A percentile compares a stretch with the other conserved stretches of the same genome.
Conservation (phyloP, 2,888 invertebrate species). For the Desoria tigrina region DNA sequence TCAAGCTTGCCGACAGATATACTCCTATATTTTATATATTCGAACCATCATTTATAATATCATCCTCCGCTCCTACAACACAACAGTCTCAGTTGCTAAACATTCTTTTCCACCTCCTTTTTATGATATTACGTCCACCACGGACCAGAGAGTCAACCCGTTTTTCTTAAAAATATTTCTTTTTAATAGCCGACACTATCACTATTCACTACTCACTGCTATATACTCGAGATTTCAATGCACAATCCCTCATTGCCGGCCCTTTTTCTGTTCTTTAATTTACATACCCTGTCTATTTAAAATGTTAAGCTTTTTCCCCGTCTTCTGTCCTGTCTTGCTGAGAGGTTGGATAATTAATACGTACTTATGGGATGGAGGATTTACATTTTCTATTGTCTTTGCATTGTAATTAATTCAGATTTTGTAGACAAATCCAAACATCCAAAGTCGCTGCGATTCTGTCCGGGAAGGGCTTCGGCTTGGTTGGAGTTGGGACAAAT, state of each 20-base stretch:
- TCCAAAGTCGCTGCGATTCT: too few relatives aligned
- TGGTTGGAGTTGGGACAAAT: too few relatives aligned
- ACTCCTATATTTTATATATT: too few relatives aligned
- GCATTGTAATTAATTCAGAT: too few relatives aligned
- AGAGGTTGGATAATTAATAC: too few relatives aligned
- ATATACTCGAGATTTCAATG: not conserved
- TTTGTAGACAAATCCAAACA: too few relatives aligned
- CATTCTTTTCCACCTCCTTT: constrained; percentile 21
- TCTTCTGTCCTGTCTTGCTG: too few relatives aligned
- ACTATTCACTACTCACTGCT: not conserved
- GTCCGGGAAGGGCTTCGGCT: too few relatives aligned
- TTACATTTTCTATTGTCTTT: too few relatives aligned
- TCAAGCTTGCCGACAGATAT: constrained; percentile 45
- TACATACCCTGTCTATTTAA: constrained; percentile 7
- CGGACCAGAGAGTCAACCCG: constrained; percentile 17
- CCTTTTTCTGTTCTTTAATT: constrained; percentile 9
- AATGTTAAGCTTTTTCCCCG: not conserved
- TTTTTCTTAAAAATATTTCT: constrained; percentile 13
- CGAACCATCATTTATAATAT: constrained; percentile 50
- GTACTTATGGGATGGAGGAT: too few relatives aligned
- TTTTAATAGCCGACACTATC: constrained; percentile 26
- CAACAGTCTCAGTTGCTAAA: constrained; percentile 15
- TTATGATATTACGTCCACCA: constrained; percentile 11
- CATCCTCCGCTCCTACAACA: constrained; percentile 19
- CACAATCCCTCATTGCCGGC: not conserved